Evolutionary conservation across 2,797 vertebrate genomes (phyloP).

Genomic region (Gephyroberyx darwinii): DNA sequence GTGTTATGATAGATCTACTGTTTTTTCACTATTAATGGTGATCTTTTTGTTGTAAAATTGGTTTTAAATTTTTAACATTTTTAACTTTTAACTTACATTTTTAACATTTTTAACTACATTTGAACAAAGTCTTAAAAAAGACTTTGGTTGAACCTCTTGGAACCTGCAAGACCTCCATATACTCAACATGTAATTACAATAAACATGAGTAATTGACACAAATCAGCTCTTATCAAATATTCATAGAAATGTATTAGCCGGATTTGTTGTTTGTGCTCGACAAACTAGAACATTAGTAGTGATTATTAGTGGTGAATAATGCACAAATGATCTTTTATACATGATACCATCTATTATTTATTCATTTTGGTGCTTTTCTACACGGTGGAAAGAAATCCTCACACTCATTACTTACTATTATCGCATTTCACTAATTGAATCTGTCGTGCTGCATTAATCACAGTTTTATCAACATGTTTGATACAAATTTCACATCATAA

Average conservation of each 20-base stretch:
- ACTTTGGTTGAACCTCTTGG: constrained; percentile 11
- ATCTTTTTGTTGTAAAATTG: constrained; percentile 2
- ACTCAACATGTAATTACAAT: constrained; percentile 55
- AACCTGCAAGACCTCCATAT: constrained; percentile 11
- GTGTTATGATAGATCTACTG: too few relatives aligned
- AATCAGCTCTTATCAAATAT: constrained; percentile 60
- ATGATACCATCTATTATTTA: constrained; percentile 64
- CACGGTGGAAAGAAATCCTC: constrained; percentile 23
- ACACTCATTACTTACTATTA: constrained; percentile 36
- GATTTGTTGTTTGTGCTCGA: constrained; percentile 55
- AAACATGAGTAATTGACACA: constrained; percentile 66
- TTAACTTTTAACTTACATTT: background rate
- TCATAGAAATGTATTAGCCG: constrained; percentile 56
- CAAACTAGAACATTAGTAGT: constrained; percentile 64
- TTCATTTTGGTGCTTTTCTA: constrained; percentile 47
- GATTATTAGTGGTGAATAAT: constrained; percentile 64
- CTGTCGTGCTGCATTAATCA: constrained; percentile 19
- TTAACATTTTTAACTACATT: too few relatives aligned
- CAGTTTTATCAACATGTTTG: background rate
- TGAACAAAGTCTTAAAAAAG: background rate
- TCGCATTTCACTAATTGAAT: constrained; percentile 37
- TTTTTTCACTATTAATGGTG: too few relatives aligned
- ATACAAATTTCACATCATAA: constrained; percentile 6
- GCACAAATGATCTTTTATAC: constrained; percentile 65
- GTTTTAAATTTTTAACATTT: background rate